phyloP scores from a whole-genome alignment of 1,140 invertebrate genomes.

The Drosophila orena region DNA sequence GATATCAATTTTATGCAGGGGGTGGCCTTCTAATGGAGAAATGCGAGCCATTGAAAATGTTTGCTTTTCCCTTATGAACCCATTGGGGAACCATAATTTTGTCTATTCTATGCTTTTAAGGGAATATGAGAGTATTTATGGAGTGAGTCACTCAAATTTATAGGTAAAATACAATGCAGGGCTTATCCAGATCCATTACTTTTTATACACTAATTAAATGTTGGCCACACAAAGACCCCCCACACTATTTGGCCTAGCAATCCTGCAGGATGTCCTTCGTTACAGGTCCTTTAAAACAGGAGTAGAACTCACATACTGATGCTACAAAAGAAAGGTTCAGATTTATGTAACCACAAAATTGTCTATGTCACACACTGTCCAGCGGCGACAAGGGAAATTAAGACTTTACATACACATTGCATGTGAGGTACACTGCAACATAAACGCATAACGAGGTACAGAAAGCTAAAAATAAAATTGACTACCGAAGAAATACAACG shows the following conservation, averaged over 20 bases:
- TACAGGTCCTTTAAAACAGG: not conserved
- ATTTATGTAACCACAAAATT: conserved; percentile 20
- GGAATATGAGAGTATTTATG: conserved; percentile 22
- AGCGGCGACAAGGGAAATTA: conserved; percentile 3
- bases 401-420: not conserved
- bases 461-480: no score
- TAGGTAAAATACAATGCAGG: conserved; percentile 27
- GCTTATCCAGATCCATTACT: conserved; percentile 31
- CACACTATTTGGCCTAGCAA: not conserved
- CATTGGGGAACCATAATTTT: conserved; percentile 41
- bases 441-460: no score
- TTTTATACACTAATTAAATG: conserved; percentile 37
- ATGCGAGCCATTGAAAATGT: conserved; percentile 23
- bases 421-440: not conserved
- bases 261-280: not conserved
- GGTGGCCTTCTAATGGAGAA: conserved; percentile 27
- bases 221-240: conserved; percentile 7
- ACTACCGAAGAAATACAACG: no score
- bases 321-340: conserved; percentile 25
- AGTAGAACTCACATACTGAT: conserved; percentile 16
- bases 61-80: conserved; percentile 22
- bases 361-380: not conserved
- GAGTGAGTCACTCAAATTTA: conserved; percentile 19
- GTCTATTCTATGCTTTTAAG: conserved; percentile 9
- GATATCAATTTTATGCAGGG: conserved; percentile 13